phyloP scores from a whole-genome alignment of 64 coral and sea anemone species.

The Dendronephthya gigantea region DNA sequence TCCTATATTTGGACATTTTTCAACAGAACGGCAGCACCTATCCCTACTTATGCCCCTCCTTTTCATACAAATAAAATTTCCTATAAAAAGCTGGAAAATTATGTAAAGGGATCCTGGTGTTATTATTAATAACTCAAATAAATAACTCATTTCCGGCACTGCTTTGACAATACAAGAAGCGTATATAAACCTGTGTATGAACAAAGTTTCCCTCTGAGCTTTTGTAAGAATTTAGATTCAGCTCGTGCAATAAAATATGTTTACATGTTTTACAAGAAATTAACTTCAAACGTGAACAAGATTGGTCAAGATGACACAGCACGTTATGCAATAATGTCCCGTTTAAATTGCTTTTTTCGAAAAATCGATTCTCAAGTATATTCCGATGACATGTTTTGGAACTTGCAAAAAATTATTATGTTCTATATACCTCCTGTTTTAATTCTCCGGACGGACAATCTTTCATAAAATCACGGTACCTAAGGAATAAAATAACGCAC shows the following conservation, averaged over 20 bases:
- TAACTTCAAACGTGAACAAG: background rate
- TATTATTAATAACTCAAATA: background rate
- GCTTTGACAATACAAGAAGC: background rate
- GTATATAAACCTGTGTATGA: background rate
- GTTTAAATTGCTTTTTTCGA: background rate
- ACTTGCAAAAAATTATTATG: no score
- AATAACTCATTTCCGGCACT: background rate
- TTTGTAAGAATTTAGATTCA: background rate
- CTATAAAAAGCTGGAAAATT: background rate
- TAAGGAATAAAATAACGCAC: constrained; percentile 7
- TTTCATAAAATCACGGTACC: constrained; percentile 99
- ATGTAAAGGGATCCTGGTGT: background rate
- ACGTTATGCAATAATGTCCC: background rate
- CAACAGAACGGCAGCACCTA: no score
- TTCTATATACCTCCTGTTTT: constrained; percentile 67
- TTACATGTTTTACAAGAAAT: background rate
- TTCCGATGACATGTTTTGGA: no score
- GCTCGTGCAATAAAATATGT: background rate
- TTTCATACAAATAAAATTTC: background rate
- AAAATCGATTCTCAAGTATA: background rate
- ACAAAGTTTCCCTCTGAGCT: background rate
- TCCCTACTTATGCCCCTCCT: no score
- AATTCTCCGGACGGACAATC: constrained; percentile 90
- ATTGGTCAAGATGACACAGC: background rate
- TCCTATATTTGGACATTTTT: background rate